These are phyloP conservation scores for Corythaeola cristata DNA, from an alignment of 2,113 vertebrate species.

Conservation along the genomic window DNA sequence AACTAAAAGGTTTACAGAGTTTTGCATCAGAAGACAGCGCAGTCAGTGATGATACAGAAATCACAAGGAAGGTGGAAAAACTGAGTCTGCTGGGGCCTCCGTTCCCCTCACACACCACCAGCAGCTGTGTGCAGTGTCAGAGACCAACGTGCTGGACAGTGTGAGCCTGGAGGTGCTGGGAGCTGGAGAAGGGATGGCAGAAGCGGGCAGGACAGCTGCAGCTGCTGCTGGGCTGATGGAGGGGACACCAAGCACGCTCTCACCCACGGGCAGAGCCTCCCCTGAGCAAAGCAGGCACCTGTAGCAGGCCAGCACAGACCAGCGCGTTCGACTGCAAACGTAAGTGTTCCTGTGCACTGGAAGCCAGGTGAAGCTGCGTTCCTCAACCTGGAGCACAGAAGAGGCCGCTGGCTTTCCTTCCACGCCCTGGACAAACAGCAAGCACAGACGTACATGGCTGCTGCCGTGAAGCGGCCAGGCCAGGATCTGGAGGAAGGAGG, in stretches of 20 bases:
- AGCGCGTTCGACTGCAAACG: rapidly evolving
- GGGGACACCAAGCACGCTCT: too few relatives aligned
- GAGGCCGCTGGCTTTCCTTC: not conserved
- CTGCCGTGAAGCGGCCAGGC: rapidly evolving
- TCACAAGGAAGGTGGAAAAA: not conserved
- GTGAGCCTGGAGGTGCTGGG: not conserved
- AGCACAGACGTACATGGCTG: rapidly evolving
- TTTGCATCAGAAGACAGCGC: not conserved
- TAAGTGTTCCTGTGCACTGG: not conserved
- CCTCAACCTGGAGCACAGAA: not conserved
- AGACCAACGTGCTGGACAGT: not conserved
- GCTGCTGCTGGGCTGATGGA: not conserved
- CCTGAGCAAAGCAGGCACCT: not conserved
- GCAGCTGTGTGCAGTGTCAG: not conserved
- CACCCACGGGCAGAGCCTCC: not conserved
- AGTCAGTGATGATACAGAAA: not conserved
- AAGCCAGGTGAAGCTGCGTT: not conserved
- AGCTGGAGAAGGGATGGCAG: not conserved
- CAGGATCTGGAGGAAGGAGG: not conserved
- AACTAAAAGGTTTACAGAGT: not conserved
- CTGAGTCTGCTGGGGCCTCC: not conserved
- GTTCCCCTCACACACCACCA: not conserved
- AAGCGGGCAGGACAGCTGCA: not conserved
- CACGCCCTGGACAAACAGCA: not conserved
- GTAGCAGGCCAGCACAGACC: not conserved